Conservation (phyloP, 2,888 invertebrate species). For the Stenurella melanura region DNA sequence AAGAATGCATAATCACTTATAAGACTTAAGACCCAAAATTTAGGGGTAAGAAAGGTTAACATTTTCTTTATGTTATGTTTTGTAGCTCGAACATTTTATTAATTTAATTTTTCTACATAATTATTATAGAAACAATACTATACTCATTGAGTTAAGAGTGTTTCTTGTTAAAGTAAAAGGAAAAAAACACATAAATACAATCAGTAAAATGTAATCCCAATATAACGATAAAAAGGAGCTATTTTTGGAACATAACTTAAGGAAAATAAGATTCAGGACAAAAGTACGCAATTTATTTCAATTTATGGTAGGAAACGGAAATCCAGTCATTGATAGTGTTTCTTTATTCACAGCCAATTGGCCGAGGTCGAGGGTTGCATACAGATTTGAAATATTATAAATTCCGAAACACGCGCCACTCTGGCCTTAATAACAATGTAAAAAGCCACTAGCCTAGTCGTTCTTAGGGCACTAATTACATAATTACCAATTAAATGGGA, state of each 20-base stretch:
- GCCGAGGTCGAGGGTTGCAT: conserved; percentile 65
- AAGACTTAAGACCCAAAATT: no score
- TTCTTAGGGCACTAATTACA: conserved; percentile 47
- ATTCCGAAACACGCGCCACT: conserved; percentile 63
- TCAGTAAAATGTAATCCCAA: no score
- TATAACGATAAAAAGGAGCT: no score
- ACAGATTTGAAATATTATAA: conserved; percentile 67
- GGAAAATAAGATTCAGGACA: not conserved
- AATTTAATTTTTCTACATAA: no score
- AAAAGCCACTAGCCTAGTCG: conserved; percentile 51
- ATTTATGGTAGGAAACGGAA: conserved; percentile 29
- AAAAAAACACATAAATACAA: no score
- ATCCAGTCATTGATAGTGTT: conserved; percentile 43
- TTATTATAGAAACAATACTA: no score
- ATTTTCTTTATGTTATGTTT: no score
- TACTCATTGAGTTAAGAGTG: no score
- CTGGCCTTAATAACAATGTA: conserved; percentile 62
- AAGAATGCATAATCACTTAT: no score
- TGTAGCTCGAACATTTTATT: no score
- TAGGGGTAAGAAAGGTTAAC: no score
- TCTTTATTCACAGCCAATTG: conserved; percentile 67
- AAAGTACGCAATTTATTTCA: conserved; percentile 18
- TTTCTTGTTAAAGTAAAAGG: no score
- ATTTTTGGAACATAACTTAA: not conserved
- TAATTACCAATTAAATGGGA: conserved; percentile 49